Percentiles rank a stretch among this genome's conserved stretches.
phyloP scores from a whole-genome alignment of 2,888 invertebrate genomes.

The Marronus borbonicus region DNA sequence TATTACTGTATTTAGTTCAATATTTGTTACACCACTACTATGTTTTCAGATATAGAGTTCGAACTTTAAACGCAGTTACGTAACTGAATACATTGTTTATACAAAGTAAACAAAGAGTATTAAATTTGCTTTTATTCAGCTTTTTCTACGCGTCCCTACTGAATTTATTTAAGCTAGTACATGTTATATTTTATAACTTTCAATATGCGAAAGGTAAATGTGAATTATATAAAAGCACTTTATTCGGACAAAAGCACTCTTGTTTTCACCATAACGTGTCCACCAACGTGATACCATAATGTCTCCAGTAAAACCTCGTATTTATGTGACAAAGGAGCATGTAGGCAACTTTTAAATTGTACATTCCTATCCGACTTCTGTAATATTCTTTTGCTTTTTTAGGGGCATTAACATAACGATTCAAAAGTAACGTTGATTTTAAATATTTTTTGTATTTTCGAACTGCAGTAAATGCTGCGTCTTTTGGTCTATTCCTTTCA shows the following conservation, averaged over 20 bases:
- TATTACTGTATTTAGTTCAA: too few species aligned
- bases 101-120: too few species aligned
- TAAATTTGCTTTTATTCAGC: too few species aligned
- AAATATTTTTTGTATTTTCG: not conserved
- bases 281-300: too few species aligned
- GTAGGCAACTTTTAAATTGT: conserved; percentile 10
- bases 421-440: not conserved
- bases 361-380: not conserved
- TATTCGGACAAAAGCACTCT: conserved; percentile 8
- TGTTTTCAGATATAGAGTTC: too few species aligned
- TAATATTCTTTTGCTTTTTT: not conserved
- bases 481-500: too few species aligned
- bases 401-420: not conserved
- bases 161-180: not conserved
- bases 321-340: conserved; percentile 1
- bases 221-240: not conserved
- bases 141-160: too few species aligned
- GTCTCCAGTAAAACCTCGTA: conserved; percentile 1
- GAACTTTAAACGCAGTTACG: too few species aligned
- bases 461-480: too few species aligned
- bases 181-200: not conserved
- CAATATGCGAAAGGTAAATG: not conserved
- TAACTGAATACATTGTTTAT: too few species aligned
- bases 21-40: too few species aligned
- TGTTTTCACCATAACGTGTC: conserved; percentile 18